phyloP scores from a whole-genome alignment of 1,140 invertebrate genomes.

The Plodia interpunctella region DNA sequence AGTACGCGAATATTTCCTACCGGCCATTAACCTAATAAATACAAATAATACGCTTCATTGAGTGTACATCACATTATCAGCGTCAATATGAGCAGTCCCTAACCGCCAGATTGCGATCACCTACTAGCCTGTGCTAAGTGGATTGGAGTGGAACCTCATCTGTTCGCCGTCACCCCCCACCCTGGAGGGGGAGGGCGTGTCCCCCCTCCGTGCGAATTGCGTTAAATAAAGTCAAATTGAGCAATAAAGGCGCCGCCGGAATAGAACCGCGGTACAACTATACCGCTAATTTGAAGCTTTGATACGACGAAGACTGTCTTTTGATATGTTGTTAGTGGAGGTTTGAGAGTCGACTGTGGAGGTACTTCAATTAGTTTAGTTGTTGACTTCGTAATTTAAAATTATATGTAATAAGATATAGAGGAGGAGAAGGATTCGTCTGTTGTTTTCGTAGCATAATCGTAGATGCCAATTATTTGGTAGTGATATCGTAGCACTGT shows the following conservation, averaged over 20 bases:
- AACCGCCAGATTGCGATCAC: conserved; percentile 55
- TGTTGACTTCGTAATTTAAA: too few species aligned
- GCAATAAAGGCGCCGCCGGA: conserved; percentile 73
- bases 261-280: conserved; percentile 55
- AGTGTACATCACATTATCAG: conserved; percentile 32
- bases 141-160: conserved; percentile 71
- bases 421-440: too few species aligned
- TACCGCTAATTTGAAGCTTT: conserved; percentile 43
- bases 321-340: background rate
- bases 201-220: conserved; percentile 55
- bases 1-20: too few species aligned
- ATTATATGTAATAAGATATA: too few species aligned
- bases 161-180: conserved; percentile 52
- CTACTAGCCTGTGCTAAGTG: conserved; percentile 63
- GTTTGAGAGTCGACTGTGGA: background rate
- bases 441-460: too few species aligned
- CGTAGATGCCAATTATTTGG: too few species aligned
- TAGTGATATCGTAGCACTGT: too few species aligned
- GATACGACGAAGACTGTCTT: background rate
- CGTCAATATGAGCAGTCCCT: conserved; percentile 15
- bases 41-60: conserved; percentile 16
- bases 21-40: too few species aligned
- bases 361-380: too few species aligned
- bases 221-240: conserved; percentile 77
- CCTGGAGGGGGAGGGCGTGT: background rate